A percentile compares a stretch with the other conserved stretches of the same genome.
Evolutionary conservation across 2,888 invertebrate genomes (phyloP).

Genomic region (Archips xylosteana): DNA sequence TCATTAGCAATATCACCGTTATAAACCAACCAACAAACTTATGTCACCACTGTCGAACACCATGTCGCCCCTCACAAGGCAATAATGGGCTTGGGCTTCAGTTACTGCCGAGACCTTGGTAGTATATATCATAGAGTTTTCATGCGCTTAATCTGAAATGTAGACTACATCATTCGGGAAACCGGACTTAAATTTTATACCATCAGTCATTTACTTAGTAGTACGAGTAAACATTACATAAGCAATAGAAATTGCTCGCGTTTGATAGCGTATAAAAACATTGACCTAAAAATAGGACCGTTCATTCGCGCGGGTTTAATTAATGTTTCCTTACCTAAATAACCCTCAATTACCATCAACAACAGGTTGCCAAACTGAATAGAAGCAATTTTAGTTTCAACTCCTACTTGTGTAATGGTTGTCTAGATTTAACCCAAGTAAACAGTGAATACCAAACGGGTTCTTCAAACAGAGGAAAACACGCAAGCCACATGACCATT

Average conservation of each 20-base stretch:
- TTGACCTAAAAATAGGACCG: constrained; percentile 38
- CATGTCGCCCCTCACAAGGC: background rate
- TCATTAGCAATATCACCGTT: too few species aligned
- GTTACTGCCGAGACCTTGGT: background rate
- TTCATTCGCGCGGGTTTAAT: constrained; percentile 54
- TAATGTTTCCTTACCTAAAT: constrained; percentile 74
- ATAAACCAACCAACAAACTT: too few species aligned
- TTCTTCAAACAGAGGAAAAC: background rate
- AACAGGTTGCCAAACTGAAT: constrained; percentile 2
- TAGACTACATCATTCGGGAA: constrained; percentile 5
- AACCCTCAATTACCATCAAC: constrained; percentile 55
- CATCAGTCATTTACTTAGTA: constrained; percentile 15
- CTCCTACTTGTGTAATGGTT: background rate
- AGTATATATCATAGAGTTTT: background rate
- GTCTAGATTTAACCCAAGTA: background rate
- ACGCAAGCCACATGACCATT: background rate
- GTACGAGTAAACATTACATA: constrained; percentile 18
- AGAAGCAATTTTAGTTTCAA: background rate
- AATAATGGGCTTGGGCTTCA: background rate
- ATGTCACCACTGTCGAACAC: too few species aligned
- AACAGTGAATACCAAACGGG: background rate
- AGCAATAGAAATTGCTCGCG: constrained; percentile 12
- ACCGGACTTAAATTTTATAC: constrained; percentile 13
- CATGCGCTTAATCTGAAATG: background rate
- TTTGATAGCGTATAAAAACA: constrained; percentile 32